phyloP scores from a whole-genome alignment of 2,888 invertebrate species.

The Mesorhabditis spiculigera region DNA sequence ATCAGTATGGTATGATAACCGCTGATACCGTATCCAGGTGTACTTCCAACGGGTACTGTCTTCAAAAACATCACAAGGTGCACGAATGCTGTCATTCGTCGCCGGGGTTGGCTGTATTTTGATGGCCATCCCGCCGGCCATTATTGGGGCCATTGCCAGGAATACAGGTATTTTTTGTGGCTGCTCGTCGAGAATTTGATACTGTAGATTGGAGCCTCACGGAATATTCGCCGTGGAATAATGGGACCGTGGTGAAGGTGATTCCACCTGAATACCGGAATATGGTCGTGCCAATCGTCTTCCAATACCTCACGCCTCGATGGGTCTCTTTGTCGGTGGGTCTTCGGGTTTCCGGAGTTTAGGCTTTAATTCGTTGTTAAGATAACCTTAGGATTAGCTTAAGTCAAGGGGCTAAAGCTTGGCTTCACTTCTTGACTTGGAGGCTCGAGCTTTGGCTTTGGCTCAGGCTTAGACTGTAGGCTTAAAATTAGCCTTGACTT shows the following conservation, averaged over 20 bases:
- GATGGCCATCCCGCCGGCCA: conserved; percentile 93
- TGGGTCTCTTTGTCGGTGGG: conserved; percentile 90
- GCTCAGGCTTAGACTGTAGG: no score
- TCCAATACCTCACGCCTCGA: conserved; percentile 87
- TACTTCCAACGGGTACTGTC: conserved; percentile 97
- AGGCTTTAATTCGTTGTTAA: neutral
- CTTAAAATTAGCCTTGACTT: no score
- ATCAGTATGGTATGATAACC: neutral
- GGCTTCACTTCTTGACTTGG: no score
- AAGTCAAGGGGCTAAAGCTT: no score
- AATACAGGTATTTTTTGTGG: conserved; percentile 67
- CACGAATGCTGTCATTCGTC: conserved; percentile 89
- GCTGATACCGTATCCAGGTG: conserved; percentile 66
- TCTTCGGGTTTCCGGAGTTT: neutral
- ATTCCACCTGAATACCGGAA: conserved; percentile 70
- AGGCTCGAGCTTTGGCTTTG: no score
- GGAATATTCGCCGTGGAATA: conserved; percentile 64
- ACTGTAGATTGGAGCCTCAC: conserved; percentile 89
- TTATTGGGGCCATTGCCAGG: conserved; percentile 94
- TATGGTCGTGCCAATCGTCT: conserved; percentile 91
- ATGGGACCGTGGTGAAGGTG: conserved; percentile 49
- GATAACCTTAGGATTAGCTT: neutral
- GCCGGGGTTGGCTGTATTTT: conserved; percentile 91
- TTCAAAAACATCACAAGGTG: conserved; percentile 86
- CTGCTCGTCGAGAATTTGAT: neutral